phyloP scores from a whole-genome alignment of 1,140 invertebrate species.

The Drosophila guanche region DNA sequence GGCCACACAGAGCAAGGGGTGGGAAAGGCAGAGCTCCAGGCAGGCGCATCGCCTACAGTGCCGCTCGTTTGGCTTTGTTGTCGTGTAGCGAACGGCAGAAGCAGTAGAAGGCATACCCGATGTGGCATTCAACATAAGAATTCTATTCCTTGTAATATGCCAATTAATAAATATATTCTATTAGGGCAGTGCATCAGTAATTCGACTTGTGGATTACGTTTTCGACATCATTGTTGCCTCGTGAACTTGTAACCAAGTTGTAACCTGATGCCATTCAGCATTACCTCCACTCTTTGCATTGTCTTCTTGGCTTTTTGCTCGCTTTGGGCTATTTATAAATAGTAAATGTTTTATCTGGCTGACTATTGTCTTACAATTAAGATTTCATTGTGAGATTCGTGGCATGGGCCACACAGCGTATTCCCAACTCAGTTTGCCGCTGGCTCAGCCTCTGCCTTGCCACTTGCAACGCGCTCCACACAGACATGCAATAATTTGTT shows the following conservation, averaged over 20 bases:
- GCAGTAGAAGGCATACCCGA: constrained; percentile 11
- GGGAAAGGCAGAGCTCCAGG: constrained; percentile 56
- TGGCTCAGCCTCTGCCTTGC: constrained; percentile 41
- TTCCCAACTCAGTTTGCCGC: constrained; percentile 48
- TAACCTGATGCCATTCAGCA: constrained; percentile 55
- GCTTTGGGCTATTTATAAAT: constrained; percentile 76
- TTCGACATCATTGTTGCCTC: constrained; percentile 41
- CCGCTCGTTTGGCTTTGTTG: constrained; percentile 63
- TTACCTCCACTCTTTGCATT: constrained; percentile 54
- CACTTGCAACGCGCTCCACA: constrained; percentile 51
- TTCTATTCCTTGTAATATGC: neutral
- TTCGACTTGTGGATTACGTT: constrained; percentile 8
- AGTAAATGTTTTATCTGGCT: constrained; percentile 35
- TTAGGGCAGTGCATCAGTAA: constrained; percentile 9
- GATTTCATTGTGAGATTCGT: constrained; percentile 73
- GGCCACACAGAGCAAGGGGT: constrained; percentile 30
- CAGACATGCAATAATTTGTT: constrained; percentile 71
- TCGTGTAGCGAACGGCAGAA: constrained; percentile 26
- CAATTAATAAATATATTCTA: neutral
- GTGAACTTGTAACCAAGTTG: constrained; percentile 77
- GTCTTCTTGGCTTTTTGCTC: constrained; percentile 45
- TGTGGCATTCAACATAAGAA: neutral
- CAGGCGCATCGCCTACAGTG: constrained; percentile 70
- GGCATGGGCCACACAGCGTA: constrained; percentile 65
- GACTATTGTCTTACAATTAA: constrained; percentile 77